These are phyloP conservation scores for Muntiacus reevesi DNA, from an alignment of 2,113 vertebrate species.

Conservation along the genomic window DNA sequence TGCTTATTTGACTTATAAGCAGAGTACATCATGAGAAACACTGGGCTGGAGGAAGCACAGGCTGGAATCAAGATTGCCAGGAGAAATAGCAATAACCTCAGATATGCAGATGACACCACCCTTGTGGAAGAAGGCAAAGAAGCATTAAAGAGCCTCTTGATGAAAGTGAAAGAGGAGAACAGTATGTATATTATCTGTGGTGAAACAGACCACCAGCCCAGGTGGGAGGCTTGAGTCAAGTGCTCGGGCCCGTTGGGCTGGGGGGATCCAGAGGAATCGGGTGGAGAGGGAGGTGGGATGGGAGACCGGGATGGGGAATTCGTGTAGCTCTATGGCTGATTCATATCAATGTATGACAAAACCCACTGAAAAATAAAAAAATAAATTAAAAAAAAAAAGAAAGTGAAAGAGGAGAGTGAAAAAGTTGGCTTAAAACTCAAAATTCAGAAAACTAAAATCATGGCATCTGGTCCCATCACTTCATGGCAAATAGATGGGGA, in stretches of 20 bases:
- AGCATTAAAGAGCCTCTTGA: neutral
- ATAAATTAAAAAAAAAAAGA: no score
- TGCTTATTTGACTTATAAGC: neutral
- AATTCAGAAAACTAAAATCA: neutral
- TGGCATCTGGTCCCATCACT: neutral
- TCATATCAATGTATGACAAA: no score
- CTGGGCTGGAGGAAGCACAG: neutral
- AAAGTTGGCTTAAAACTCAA: neutral
- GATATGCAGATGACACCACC: neutral
- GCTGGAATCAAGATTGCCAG: neutral
- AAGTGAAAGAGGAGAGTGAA: neutral
- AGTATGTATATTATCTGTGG: no score
- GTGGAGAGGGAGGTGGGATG: no score
- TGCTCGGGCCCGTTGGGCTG: no score
- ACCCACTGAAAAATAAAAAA: no score
- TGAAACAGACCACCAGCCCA: no score
- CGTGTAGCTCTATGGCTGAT: no score
- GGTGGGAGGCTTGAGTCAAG: no score
- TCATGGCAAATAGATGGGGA: neutral
- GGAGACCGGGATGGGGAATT: no score
- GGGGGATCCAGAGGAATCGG: no score
- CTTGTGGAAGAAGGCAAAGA: no score
- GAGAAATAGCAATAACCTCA: neutral
- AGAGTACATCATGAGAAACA: neutral
- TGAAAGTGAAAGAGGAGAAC: neutral